Conservation (phyloP, 2,113 vertebrate species). For the Lethenteron reissneri region DNA sequence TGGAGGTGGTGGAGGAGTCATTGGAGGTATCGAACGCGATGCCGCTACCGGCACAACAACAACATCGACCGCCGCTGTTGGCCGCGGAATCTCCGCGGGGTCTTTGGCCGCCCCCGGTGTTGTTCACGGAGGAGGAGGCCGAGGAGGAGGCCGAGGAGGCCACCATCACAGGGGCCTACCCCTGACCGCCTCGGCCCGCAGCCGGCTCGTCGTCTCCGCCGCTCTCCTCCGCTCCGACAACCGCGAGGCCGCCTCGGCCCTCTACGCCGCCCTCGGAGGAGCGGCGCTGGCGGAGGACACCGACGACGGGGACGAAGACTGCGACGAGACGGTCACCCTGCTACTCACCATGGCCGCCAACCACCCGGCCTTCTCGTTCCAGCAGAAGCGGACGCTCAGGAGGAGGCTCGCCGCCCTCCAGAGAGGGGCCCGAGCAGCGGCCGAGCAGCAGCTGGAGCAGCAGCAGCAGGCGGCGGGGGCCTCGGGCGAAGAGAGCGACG, state of each 20-base stretch:
- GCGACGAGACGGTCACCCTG: slow-evolving; percentile 49
- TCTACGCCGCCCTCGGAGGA: slow-evolving; percentile 47
- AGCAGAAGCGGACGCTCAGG: slow-evolving; percentile 61
- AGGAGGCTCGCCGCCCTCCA: slow-evolving; percentile 47
- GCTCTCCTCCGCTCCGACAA: slow-evolving; percentile 76
- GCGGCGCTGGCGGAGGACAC: slow-evolving; percentile 11
- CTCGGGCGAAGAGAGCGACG: too few species aligned
- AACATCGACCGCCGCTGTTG: too few species aligned
- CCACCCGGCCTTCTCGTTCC: slow-evolving; percentile 84
- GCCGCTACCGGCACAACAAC: too few species aligned
- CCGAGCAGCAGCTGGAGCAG: slow-evolving; percentile 13
- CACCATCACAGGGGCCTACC: too few species aligned
- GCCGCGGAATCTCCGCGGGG: too few species aligned
- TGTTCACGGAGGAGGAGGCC: too few species aligned
- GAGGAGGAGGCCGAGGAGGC: too few species aligned
- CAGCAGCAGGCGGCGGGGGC: background rate
- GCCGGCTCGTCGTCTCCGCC: slow-evolving; percentile 66
- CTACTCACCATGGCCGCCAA: slow-evolving; percentile 85
- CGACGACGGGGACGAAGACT: slow-evolving; percentile 15
- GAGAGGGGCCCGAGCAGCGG: slow-evolving; percentile 23
- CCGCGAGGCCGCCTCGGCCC: slow-evolving; percentile 61
- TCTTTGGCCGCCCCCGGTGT: too few species aligned
- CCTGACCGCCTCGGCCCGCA: slow-evolving; percentile 24
- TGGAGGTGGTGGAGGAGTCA: too few species aligned
- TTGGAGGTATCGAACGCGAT: too few species aligned